Conservation (phyloP, 2,113 vertebrate genomes). For the Bubalus kerabau region DNA sequence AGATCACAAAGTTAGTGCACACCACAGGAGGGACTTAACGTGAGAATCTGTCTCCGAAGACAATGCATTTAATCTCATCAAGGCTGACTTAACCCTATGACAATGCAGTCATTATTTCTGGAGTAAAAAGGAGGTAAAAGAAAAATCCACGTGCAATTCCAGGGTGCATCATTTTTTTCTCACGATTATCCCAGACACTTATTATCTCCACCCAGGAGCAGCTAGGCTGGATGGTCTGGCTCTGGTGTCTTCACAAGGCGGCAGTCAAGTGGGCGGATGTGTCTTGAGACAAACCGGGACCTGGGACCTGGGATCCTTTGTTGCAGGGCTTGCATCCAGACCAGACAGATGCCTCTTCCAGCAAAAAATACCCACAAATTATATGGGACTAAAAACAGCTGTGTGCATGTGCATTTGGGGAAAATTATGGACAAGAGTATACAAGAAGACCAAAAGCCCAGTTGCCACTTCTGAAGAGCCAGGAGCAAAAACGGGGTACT, state of each 20-base stretch:
- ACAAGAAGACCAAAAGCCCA: not conserved
- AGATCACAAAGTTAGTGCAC: not conserved
- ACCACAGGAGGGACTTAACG: not conserved
- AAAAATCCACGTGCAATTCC: not conserved
- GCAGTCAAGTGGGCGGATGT: not conserved
- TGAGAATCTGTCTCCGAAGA: not conserved
- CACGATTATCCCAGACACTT: not conserved
- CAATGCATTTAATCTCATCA: not conserved
- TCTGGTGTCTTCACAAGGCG: not conserved
- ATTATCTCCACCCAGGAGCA: not conserved
- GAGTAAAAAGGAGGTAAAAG: not conserved
- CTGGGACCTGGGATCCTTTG: not conserved
- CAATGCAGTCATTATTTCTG: not conserved
- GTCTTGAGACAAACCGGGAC: not conserved
- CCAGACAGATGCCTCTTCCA: not conserved
- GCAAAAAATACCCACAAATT: not conserved
- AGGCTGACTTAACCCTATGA: not conserved
- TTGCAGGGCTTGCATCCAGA: not conserved
- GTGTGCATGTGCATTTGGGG: not conserved
- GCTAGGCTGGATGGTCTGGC: not conserved
- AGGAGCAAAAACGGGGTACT: not conserved
- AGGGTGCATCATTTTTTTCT: not conserved
- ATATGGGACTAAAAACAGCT: not conserved
- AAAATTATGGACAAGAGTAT: not conserved
- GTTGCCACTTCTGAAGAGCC: not conserved